Conservation (phyloP, 1,140 invertebrate genomes). For the Drosophila repleta region DNA sequence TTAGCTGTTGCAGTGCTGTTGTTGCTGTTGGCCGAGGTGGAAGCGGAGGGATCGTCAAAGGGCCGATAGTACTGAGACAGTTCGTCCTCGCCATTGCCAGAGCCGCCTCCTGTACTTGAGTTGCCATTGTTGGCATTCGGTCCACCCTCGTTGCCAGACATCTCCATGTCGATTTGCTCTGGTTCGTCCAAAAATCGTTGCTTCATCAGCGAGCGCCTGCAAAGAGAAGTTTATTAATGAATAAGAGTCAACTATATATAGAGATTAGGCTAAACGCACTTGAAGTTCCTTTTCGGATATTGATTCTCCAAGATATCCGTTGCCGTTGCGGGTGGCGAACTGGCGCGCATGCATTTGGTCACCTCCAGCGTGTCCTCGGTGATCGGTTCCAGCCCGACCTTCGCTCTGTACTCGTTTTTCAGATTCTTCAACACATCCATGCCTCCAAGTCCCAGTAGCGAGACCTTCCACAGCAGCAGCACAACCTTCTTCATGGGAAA, state of each 20-base stretch:
- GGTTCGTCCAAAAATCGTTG: slow-evolving; percentile 96
- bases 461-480: slow-evolving; percentile 97
- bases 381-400: slow-evolving; percentile 89
- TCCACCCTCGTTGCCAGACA: slow-evolving; percentile 70
- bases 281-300: slow-evolving; percentile 89
- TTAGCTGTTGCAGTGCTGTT: slow-evolving; percentile 70
- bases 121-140: slow-evolving; percentile 64
- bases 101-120: slow-evolving; percentile 22
- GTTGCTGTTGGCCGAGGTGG: slow-evolving; percentile 54
- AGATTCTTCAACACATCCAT: slow-evolving; percentile 91
- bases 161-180: slow-evolving; percentile 89
- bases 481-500: slow-evolving; percentile 99
- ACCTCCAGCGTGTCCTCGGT: slow-evolving; percentile 97
- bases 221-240: neutral
- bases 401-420: slow-evolving; percentile 90
- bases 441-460: slow-evolving; percentile 95
- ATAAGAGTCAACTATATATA: neutral
- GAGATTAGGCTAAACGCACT: slow-evolving; percentile 52
- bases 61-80: slow-evolving; percentile 85
- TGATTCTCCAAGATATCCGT: slow-evolving; percentile 95
- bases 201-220: slow-evolving; percentile 86
- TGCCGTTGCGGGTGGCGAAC: slow-evolving; percentile 96
- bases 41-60: slow-evolving; percentile 84
- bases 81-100: slow-evolving; percentile 84
- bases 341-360: slow-evolving; percentile 95